Evolutionary conservation across 1,140 invertebrate genomes (phyloP), one percentile per base, ranked within the genome.

Genomic region (Aphaenogaster ashmeadi): DNA sequence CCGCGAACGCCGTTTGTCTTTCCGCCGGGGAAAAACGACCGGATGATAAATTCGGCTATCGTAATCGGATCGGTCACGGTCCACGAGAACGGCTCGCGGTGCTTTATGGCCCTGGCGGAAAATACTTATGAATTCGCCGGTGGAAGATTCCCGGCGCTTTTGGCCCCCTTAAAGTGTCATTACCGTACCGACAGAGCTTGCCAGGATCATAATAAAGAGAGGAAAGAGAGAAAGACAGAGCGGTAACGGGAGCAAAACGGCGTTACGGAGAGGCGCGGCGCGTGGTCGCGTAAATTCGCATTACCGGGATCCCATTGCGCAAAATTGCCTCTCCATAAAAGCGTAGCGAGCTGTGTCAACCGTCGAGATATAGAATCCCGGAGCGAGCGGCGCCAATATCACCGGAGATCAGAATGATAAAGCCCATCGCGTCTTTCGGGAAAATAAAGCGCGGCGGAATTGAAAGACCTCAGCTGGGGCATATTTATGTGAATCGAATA

Each of bases 281-380:
- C 44, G 74, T 13, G 74, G 83, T 52, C 88, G 79, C 77, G 85
- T 89, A 89, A 90, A 90, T 90, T 90, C 86, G 86, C 88, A 88
- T 90, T 88, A 90, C 74, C 86, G 33, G 47, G 86, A 90, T 90
- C 89, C 83, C 87, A 89, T 88, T 84, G 89, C 83, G 81, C 89
- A 62, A 88, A 90, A 90, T 88, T 90, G 89, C 62, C 54, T 21
- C 41, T 27, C 50, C 86, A 84, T 90, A 86, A 90, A 90, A 88
- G 81, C 75, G 60, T 87, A 90, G 88, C 62, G 86, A 86, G 89
- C 89, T 80, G 86, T 88, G 89, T 91, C 89, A 90, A 91, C 86
- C 80, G 69, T 88, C 54, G 89, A 69, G 86, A 90, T 90, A 90
- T 90, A 81, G 74, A 90, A 90, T 90, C 74, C 89, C 50, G 47